phyloP scores from a whole-genome alignment of 2,113 vertebrate genomes.

The Trinectes maculatus region DNA sequence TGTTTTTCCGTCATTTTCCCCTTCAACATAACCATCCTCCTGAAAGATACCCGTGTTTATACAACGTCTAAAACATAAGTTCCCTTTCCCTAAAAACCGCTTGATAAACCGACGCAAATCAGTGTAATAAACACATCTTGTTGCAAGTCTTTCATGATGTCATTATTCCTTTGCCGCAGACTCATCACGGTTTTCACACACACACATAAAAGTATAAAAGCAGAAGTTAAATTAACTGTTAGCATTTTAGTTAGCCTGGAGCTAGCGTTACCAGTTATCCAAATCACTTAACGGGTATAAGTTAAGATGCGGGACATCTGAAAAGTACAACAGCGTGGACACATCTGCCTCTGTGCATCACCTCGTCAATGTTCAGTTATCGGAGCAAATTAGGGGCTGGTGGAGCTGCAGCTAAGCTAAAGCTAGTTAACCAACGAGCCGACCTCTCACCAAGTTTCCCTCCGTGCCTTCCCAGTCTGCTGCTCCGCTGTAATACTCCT shows the following conservation, averaged over 20 bases:
- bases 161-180: too few species aligned
- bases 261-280: neutral
- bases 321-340: neutral
- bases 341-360: neutral
- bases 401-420: constrained; percentile 35
- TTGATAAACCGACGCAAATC: too few species aligned
- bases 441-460: constrained; percentile 64
- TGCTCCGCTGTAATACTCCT: constrained; percentile 77
- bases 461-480: constrained; percentile 83
- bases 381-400: neutral
- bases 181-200: too few species aligned
- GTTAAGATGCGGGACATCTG: neutral
- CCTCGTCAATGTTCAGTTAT: neutral
- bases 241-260: constrained; percentile 6
- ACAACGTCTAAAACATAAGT: too few species aligned
- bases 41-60: constrained; percentile 20
- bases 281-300: neutral
- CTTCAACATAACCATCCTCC: constrained; percentile 90
- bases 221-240: neutral
- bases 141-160: too few species aligned
- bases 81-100: too few species aligned
- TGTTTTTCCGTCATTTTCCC: constrained; percentile 90
- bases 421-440: constrained; percentile 50
- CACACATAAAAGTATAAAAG: too few species aligned
- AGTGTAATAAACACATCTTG: too few species aligned